These are phyloP conservation scores for Prionailurus bengalensis DNA, from an alignment of 2,113 vertebrate species.

Conservation along the genomic window DNA sequence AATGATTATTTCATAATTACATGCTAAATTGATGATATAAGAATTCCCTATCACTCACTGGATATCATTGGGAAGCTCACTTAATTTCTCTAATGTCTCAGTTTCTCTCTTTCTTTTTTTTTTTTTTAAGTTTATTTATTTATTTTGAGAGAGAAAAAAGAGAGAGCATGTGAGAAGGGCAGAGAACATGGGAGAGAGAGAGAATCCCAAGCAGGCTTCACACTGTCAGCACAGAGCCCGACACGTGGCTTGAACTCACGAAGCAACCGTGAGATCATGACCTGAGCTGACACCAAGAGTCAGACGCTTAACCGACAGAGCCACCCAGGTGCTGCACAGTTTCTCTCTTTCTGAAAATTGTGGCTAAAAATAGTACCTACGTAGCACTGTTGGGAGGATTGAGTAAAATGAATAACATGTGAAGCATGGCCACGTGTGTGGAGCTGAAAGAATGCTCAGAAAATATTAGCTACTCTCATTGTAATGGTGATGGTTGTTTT, in stretches of 20 bases:
- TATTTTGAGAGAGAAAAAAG: no score
- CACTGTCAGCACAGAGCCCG: no score
- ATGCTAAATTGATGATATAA: background rate
- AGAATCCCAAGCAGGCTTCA: no score
- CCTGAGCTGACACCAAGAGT: no score
- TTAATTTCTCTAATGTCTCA: background rate
- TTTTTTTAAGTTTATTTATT: no score
- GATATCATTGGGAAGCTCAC: background rate
- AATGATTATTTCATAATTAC: background rate
- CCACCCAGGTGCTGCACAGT: background rate
- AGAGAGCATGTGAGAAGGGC: no score
- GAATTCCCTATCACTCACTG: background rate
- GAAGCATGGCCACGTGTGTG: background rate
- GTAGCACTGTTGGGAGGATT: background rate
- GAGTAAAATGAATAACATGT: background rate
- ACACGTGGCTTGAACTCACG: no score
- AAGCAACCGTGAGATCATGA: no score
- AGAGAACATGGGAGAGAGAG: no score
- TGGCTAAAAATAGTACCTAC: background rate
- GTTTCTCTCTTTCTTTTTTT: background rate
- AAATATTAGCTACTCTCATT: background rate
- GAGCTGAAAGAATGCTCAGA: background rate
- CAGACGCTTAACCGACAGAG: no score
- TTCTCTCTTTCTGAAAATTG: background rate
- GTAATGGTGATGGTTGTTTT: background rate